Evolutionary conservation across 30 jellyfish, hydroid and myxozoan species (phyloP), one percentile per base, ranked within the genome.

Genomic region (Calvadosia cruxmelitensis): DNA sequence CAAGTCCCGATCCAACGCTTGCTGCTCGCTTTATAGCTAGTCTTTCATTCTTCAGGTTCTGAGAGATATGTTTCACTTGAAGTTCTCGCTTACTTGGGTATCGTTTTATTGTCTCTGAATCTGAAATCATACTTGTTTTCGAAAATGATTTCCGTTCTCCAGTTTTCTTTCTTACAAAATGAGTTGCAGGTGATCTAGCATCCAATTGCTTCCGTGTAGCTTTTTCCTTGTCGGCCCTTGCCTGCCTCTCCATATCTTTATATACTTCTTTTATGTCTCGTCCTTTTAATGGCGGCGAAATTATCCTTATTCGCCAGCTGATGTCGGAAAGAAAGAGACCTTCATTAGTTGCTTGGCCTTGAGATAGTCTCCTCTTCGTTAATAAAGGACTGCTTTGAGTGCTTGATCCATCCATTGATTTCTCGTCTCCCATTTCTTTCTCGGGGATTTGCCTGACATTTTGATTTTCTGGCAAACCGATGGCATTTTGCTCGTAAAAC

Each of bases 201-300:
- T 42, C 20, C 20, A 42, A 42, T 20, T 42, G 57, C 57, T 42
- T 42, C 20, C 57, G 10, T 42, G 20, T 42, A 5, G 10, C 57
- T 5, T 5, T 10, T 42, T 42, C 57, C 20, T 42, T 42, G 15
- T 42, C 57, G 24, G 52, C 29, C 30, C 68, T 79, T 34, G 70
- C 76, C 29, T 70, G 75, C 31, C 34, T 81, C 64, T 79, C 93
- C n/a, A 78, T 13, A n/a, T 78, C 82, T 27, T 63, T 57, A 51
- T 78, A 69, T 23, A 78, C 76, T 30, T 78, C 82, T 29, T 69
- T 75, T 25, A 78, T 62, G 26, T 61, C 69, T 36, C 91, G 66
- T 28, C 81, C 91, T 2, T 78, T 69, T 5, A 68, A 29, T 2
- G 91, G 91, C 24, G 91, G 82, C 12, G 42, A 49, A 0, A 78